Evolutionary conservation across 2,888 invertebrate species (phyloP), one percentile per base, ranked within the genome.

Genomic region (Caprella mutica): DNA sequence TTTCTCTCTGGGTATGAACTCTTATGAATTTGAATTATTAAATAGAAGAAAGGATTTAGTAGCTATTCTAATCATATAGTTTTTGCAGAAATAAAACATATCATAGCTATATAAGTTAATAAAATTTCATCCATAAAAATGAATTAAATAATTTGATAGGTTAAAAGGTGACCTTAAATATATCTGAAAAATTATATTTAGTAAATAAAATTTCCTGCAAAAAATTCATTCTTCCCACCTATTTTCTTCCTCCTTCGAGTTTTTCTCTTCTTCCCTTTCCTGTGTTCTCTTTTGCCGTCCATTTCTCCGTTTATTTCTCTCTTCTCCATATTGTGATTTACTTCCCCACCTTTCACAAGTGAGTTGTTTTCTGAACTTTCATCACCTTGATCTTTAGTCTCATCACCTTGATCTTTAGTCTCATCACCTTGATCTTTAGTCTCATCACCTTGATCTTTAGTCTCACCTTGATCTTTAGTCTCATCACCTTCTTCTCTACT

Each of bases 171-270:
- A 46, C 6, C 6, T 23, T 17, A 46, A 17, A 38, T 17, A 38
- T 38, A 38, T 33, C 43, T 48, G 17, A 58, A 29, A 40, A 4
- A 21, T 1, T 53, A 17, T 30, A 35, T 17, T 24, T 42, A 57
- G 26, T 19, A 9, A 57, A 29, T 30, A 2, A 56, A 39, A 30
- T 59, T 39, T 61, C 59, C 46, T 64, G 55, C 35, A 58, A 58
- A 26, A 57, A 64, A 42, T 57, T 52, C 33, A 55, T 59, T 43
- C 57, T 59, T 56, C 63, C 65, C 17, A 38, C 80, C 14, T 48
- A n/a, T 19, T 14, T 48, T 48, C 48, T 29, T 48, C 19, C n/a
- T 48, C 6, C 48, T 48, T 80, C 54, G 81, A 78, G 1, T 76
- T 76, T 39, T 77, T 69, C 43, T 27, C 40, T 48, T 30, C 30